Evolutionary conservation across 2,888 invertebrate species (phyloP).

Genomic region (Mesochorus sp.): DNA sequence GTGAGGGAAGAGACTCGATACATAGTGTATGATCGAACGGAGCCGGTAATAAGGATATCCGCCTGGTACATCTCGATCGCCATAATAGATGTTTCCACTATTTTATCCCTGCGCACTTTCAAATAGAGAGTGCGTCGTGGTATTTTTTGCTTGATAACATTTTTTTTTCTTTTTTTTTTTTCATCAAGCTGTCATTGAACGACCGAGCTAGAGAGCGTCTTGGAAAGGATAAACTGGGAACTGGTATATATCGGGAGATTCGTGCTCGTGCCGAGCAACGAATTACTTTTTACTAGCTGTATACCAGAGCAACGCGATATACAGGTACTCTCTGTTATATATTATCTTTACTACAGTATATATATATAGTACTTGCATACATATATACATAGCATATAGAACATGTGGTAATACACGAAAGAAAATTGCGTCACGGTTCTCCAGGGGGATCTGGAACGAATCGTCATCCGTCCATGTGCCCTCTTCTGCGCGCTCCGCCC

Average conservation of each 20-base stretch:
- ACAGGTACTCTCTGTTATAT: slow-evolving; percentile 8
- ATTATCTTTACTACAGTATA: slow-evolving; percentile 36
- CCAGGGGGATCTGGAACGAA: slow-evolving; percentile 66
- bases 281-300: slow-evolving; percentile 36
- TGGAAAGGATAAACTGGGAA: slow-evolving; percentile 18
- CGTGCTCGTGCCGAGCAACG: slow-evolving; percentile 46
- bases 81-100: slow-evolving; percentile 53
- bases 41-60: slow-evolving; percentile 60
- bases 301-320: slow-evolving; percentile 14
- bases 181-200: slow-evolving; percentile 32
- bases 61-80: slow-evolving; percentile 49
- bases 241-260: slow-evolving; percentile 4
- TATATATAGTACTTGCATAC: slow-evolving; percentile 3
- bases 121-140: slow-evolving; percentile 16
- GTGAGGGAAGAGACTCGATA: neutral
- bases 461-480: slow-evolving; percentile 37
- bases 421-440: slow-evolving; percentile 63
- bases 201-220: neutral
- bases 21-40: slow-evolving; percentile 34
- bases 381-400: too few species aligned
- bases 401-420: slow-evolving; percentile 48
- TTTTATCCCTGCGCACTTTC: slow-evolving; percentile 40
- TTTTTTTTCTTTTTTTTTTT: slow-evolving; percentile 14
- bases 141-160: slow-evolving; percentile 17
- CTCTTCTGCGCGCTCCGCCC: slow-evolving; percentile 2